Evolutionary conservation across 2,888 invertebrate genomes (phyloP).

Genomic region (Patella pellucida): DNA sequence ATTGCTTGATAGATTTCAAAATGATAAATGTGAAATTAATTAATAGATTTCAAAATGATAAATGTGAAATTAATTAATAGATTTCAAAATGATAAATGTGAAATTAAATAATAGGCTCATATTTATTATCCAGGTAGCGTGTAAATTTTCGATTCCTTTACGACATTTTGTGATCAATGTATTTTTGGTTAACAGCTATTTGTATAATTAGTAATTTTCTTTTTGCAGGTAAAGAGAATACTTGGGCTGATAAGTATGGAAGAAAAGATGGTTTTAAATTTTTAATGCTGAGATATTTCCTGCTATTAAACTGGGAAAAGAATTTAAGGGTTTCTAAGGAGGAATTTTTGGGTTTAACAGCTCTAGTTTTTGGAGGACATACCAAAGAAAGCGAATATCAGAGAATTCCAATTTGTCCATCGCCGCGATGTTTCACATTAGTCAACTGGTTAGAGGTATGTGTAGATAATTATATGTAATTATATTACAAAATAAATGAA

Average conservation of each 20-base stretch:
- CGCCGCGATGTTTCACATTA: constrained; percentile 60
- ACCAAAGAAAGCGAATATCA: constrained; percentile 50
- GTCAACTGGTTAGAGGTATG: constrained; percentile 66
- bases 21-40: no score
- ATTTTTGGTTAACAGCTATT: not conserved
- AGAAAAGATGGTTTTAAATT: constrained; percentile 60
- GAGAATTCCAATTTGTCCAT: constrained; percentile 51
- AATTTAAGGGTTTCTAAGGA: constrained; percentile 55
- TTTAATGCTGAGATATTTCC: constrained; percentile 63
- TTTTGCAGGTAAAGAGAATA: constrained; percentile 55
- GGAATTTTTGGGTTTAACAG: constrained; percentile 62
- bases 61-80: no score
- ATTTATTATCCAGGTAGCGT: not conserved
- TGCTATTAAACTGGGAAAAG: constrained; percentile 56
- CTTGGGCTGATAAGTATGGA: constrained; percentile 64
- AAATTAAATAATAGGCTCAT: no score
- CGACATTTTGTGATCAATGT: not conserved
- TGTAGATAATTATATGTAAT: no score
- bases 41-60: no score
- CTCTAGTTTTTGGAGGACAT: constrained; percentile 46
- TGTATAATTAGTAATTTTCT: constrained; percentile 58
- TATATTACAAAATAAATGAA: no score
- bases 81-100: no score
- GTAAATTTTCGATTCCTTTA: no score
- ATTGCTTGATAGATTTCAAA: no score